Conservation (phyloP, 1,140 invertebrate genomes). For the Zaprionus ghesquierei region DNA sequence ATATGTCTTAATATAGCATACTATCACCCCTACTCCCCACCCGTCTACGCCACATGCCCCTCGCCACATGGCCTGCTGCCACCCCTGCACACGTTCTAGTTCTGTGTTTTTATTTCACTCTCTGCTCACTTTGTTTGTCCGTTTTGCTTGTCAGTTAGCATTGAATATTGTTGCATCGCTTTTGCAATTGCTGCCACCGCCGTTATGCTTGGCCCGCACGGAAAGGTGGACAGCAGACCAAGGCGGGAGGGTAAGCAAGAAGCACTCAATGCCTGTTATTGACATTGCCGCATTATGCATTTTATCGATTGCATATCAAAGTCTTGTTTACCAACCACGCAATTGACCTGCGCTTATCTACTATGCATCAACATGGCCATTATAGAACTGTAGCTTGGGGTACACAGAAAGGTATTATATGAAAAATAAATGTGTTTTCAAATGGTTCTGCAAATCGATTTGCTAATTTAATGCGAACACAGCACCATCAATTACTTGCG, state of each 20-base stretch:
- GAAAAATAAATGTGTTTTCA: neutral
- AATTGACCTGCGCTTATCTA: slow-evolving; percentile 1
- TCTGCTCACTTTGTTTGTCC: slow-evolving; percentile 18
- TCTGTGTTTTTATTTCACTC: slow-evolving; percentile 8
- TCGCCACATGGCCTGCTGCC: neutral
- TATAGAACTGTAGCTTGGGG: neutral
- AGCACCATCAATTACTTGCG: too few relatives aligned
- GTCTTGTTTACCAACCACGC: slow-evolving; percentile 29
- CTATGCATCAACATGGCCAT: slow-evolving; percentile 19
- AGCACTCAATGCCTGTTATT: slow-evolving; percentile 36
- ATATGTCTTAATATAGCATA: slow-evolving; percentile 46
- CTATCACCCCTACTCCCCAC: slow-evolving; percentile 11
- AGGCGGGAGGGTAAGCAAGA: neutral
- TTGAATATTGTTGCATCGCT: slow-evolving; percentile 15
- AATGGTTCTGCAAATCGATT: neutral
- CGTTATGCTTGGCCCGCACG: slow-evolving; percentile 27
- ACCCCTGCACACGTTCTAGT: neutral
- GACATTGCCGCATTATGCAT: slow-evolving; percentile 55
- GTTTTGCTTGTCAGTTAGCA: slow-evolving; percentile 22
- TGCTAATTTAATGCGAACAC: neutral
- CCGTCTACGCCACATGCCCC: neutral
- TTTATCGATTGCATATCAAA: slow-evolving; percentile 56
- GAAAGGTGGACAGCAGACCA: neutral
- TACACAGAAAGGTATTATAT: neutral
- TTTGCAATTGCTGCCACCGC: slow-evolving; percentile 22